These are phyloP conservation scores for Gonatopus flavifemur DNA, from an alignment of 1,140 invertebrate genomes.

Conservation along the genomic window DNA sequence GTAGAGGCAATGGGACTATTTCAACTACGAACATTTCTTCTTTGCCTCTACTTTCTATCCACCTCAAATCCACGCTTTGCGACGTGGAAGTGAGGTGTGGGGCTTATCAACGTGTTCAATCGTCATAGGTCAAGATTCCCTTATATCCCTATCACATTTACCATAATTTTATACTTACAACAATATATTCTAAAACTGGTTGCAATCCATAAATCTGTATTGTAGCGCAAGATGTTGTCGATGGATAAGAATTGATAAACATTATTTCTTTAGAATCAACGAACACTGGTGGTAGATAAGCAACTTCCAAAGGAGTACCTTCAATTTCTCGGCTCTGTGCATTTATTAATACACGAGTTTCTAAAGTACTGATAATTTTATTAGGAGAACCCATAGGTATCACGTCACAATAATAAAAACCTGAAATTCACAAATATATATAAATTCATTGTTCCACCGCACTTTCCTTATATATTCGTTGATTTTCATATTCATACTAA, in stretches of 20 bases:
- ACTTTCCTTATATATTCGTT: too few species aligned
- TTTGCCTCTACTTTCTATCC: too few species aligned
- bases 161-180: constrained; percentile 30
- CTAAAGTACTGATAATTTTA: constrained; percentile 41
- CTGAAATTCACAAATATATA: constrained; percentile 25
- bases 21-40: too few species aligned
- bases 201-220: constrained; percentile 49
- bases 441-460: constrained; percentile 2
- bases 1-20: too few species aligned
- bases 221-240: constrained; percentile 34
- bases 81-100: too few species aligned
- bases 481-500: constrained; percentile 22
- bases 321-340: constrained; percentile 51
- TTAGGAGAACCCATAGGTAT: constrained; percentile 50
- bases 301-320: constrained; percentile 44
- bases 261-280: constrained; percentile 48
- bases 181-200: constrained; percentile 46
- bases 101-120: too few species aligned
- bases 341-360: constrained; percentile 44
- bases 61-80: too few species aligned
- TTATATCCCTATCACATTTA: too few species aligned
- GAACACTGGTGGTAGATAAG: constrained; percentile 50
- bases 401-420: constrained; percentile 56
- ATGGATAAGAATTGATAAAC: constrained; percentile 36
- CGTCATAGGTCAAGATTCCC: too few species aligned